A percentile compares a stretch with the other conserved stretches of the same genome.
phyloP scores from a whole-genome alignment of 2,797 vertebrate species.

The Trachurus trachurus region DNA sequence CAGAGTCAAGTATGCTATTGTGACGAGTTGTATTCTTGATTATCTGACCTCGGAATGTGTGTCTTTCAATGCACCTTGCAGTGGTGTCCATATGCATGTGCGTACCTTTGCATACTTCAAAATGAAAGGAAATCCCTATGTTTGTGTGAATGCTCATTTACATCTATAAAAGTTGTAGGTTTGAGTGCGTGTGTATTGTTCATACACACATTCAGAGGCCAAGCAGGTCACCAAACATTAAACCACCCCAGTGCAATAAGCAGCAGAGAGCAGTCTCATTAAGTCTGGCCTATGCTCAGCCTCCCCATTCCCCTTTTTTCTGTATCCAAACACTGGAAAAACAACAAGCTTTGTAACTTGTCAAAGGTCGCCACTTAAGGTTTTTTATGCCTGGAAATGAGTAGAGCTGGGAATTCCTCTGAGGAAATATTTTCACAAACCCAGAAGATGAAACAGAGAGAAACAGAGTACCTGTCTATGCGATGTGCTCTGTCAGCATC shows the following conservation, averaged over 20 bases:
- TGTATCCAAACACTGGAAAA: slow-evolving; percentile 44
- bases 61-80: background rate
- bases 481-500: slow-evolving; percentile 78
- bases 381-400: slow-evolving; percentile 50
- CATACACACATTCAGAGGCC: slow-evolving; percentile 12
- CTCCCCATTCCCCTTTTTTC: slow-evolving; percentile 35
- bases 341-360: slow-evolving; percentile 53
- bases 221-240: slow-evolving; percentile 46
- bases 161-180: background rate
- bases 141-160: slow-evolving; percentile 19
- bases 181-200: slow-evolving; percentile 5
- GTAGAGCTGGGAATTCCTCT: slow-evolving; percentile 63
- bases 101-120: background rate
- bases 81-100: background rate
- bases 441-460: slow-evolving; percentile 61
- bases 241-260: slow-evolving; percentile 42
- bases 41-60: slow-evolving; percentile 15
- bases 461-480: slow-evolving; percentile 69
- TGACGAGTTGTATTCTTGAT: slow-evolving; percentile 24
- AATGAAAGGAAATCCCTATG: background rate
- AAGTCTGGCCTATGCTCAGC: slow-evolving; percentile 59
- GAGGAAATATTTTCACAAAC: slow-evolving; percentile 65
- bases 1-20: slow-evolving; percentile 21
- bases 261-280: slow-evolving; percentile 60
- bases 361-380: slow-evolving; percentile 54